These are phyloP conservation scores for Pachyuromys duprasi DNA, from an alignment of 2,797 vertebrate species.

Conservation along the genomic window DNA sequence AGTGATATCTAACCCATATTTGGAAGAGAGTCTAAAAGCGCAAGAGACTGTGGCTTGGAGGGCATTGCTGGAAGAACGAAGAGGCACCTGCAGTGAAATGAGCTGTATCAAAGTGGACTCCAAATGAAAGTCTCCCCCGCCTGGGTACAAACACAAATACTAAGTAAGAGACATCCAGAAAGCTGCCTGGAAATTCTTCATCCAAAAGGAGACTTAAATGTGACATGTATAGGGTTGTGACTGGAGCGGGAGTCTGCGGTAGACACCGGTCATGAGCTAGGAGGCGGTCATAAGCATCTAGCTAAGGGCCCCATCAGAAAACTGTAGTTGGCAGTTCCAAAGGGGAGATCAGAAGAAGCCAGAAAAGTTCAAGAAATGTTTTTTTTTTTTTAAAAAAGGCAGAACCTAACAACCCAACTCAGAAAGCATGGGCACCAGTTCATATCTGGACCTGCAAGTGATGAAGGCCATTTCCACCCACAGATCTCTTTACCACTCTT, in stretches of 20 bases:
- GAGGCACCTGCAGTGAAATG: not conserved
- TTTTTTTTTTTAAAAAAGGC: not conserved
- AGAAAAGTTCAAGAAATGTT: not conserved
- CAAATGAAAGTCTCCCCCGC: not conserved
- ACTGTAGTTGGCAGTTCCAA: not conserved
- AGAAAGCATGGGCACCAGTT: not conserved
- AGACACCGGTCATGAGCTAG: not conserved
- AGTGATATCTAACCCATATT: not conserved
- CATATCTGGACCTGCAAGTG: not conserved
- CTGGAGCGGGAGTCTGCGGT: not conserved
- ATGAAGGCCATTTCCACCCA: not conserved
- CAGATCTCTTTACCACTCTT: not conserved
- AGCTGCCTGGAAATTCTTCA: not conserved
- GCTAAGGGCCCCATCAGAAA: not conserved
- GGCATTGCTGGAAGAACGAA: not conserved
- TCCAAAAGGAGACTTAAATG: not conserved
- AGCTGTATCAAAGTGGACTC: not conserved
- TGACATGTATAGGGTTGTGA: not conserved
- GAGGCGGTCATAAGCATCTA: not conserved
- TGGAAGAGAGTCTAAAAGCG: constrained; percentile 25
- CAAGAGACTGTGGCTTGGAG: not conserved
- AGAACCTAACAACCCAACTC: not conserved
- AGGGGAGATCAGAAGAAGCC: not conserved
- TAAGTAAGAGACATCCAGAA: not conserved
- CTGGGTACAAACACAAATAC: not conserved